Base-by-base conservation (phyloP, 2,888 invertebrate genomes). In the Drosophila incognita region DNA sequence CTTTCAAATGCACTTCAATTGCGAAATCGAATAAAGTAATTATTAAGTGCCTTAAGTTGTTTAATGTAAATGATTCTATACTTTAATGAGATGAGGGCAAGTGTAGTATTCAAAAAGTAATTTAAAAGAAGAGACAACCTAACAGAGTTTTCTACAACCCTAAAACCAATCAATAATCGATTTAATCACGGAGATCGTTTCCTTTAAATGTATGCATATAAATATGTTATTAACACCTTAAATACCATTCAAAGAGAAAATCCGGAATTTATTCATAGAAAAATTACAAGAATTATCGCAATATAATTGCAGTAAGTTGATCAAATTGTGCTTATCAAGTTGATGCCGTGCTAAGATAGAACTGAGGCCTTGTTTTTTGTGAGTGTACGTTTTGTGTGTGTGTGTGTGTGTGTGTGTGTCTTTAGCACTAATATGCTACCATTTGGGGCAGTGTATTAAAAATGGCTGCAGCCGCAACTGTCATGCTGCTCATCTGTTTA, bases 371-470 rank as follows among this genome's bases (percentile, higher is more conserved):
- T 46, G 13, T 15, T 4, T 7, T 4, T 46, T 21, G 46, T 7
- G 21, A 13, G 4, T 42, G 27, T n/a, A 5, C 27, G 21, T 18
- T 31, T 13, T 24, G 7, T 13, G 52, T 61, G 24, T 21, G 54
- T 61, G 24, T 21, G 54, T n/a, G n/a, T n/a, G n/a, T n/a, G n/a
- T 49, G 31, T 21, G 31, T 49, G 31, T 64, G 65, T 21, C 4
- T 31, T 31, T 49, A 49, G 29, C 57, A 69, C 60, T 51, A 51
- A 61, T 70, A 51, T 42, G 61, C 71, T 27, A 15, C 36, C 48
- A 63, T 79, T 80, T 49, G 51, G 35, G 53, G 40, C 66, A 77
- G 67, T 81, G 81, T 72, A 72, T 76, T 51, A 35, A 67, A 51
- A 58, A 74, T 75, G 69, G 18, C 36, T 36, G 33, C 48, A 52